A percentile compares a stretch with the other conserved stretches of the same genome.
Conservation (phyloP, 64 coral and sea anemone species). For the Orbicella faveolata region DNA sequence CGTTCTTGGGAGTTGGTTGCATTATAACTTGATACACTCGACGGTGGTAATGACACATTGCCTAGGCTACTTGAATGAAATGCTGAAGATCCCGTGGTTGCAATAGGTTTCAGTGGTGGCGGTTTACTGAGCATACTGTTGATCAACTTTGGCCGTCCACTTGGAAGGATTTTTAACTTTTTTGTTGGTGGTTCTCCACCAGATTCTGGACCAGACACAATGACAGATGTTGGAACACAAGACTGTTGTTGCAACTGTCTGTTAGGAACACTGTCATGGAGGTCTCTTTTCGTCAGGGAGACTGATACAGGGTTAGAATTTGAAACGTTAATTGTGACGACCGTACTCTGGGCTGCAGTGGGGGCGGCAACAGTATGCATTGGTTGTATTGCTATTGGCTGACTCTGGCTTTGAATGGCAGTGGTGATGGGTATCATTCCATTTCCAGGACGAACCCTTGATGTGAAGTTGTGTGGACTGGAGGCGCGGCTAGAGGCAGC, state of each 20-base stretch:
- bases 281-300: slow-evolving; percentile 21
- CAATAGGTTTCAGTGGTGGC: slow-evolving; percentile 82
- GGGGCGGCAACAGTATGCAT: slow-evolving; percentile 32
- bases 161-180: slow-evolving; percentile 62
- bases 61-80: slow-evolving; percentile 36
- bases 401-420: slow-evolving; percentile 23
- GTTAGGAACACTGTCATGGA: neutral
- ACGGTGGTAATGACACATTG: neutral
- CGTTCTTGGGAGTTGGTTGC: slow-evolving; percentile 4
- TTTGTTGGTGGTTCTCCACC: slow-evolving; percentile 67
- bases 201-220: slow-evolving; percentile 77
- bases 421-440: slow-evolving; percentile 42
- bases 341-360: slow-evolving; percentile 44
- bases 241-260: slow-evolving; percentile 51
- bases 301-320: slow-evolving; percentile 10
- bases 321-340: slow-evolving; percentile 12
- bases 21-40: neutral
- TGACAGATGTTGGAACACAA: slow-evolving; percentile 95
- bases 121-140: slow-evolving; percentile 64
- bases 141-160: slow-evolving; percentile 59
- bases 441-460: slow-evolving; percentile 68
- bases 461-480: slow-evolving; percentile 86
- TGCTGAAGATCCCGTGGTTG: slow-evolving; percentile 11
- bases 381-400: slow-evolving; percentile 27
- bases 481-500: slow-evolving; percentile 95